These are phyloP conservation scores for Archocentrus centrarchus DNA, from an alignment of 2,113 vertebrate species.

Conservation along the genomic window DNA sequence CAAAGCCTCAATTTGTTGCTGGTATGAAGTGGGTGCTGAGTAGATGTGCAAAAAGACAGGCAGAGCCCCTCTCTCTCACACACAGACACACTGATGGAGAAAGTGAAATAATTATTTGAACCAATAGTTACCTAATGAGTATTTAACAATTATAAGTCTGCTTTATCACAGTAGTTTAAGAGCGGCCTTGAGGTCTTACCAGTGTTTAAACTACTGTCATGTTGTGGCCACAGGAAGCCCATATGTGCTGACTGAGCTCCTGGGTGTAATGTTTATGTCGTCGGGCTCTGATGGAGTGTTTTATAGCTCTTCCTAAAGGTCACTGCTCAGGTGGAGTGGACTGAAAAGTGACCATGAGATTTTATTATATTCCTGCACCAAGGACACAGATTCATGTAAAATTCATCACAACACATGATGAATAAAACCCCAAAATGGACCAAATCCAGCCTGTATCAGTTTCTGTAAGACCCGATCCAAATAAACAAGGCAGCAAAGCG, in stretches of 20 bases:
- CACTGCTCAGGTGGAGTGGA: not conserved
- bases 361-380: not conserved
- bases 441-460: not conserved
- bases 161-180: not conserved
- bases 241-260: not conserved
- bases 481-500: not conserved
- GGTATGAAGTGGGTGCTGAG: conserved; percentile 14
- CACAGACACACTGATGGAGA: not conserved
- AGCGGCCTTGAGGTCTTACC: not conserved
- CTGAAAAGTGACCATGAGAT: not conserved
- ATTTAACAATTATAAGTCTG: conserved; percentile 1
- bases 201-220: conserved; percentile 1
- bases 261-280: not conserved
- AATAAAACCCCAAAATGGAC: not conserved
- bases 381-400: not conserved
- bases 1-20: conserved; percentile 55
- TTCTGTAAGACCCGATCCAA: not conserved
- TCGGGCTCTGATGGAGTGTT: not conserved
- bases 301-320: conserved; percentile 23
- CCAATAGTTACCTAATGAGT: not conserved
- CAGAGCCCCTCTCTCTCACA: not conserved
- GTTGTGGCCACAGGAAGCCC: not conserved
- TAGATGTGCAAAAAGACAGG: not conserved
- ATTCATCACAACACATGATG: not conserved
- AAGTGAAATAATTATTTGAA: conserved; percentile 9